These are phyloP conservation scores for Catostylus mosaicus DNA, from an alignment of 30 jellyfish, hydroid and myxozoan genomes.

Conservation along the genomic window DNA sequence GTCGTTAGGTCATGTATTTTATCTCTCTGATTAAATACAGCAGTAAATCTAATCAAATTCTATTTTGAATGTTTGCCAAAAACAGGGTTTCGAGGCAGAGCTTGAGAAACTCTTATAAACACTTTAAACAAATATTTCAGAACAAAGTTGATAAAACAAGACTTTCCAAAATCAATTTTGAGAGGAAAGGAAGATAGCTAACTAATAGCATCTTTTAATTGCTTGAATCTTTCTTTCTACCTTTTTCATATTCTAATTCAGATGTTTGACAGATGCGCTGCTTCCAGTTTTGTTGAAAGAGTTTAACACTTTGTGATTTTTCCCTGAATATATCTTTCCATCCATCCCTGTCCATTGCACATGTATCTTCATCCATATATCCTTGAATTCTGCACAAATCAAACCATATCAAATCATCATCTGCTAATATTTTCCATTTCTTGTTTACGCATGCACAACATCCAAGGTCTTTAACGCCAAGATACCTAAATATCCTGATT, in stretches of 20 bases:
- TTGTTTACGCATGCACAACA: conserved; percentile 71
- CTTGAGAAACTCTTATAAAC: too few relatives aligned
- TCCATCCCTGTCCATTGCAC: conserved; percentile 51
- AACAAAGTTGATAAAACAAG: too few relatives aligned
- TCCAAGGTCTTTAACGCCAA: conserved; percentile 57
- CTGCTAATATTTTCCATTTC: conserved; percentile 80
- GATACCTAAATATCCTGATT: conserved; percentile 52
- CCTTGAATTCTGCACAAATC: conserved; percentile 32
- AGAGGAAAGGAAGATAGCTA: too few relatives aligned
- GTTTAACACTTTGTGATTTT: conserved; percentile 7
- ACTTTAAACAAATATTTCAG: too few relatives aligned
- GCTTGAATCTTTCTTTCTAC: conserved; percentile 42
- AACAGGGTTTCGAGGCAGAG: too few relatives aligned
- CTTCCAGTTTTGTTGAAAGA: conserved; percentile 71
- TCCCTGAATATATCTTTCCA: conserved; percentile 69
- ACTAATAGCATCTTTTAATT: too few relatives aligned
- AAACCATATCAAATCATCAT: conserved; percentile 85
- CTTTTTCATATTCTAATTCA: conserved; percentile 83
- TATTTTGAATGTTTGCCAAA: too few relatives aligned
- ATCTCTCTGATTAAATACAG: too few relatives aligned
- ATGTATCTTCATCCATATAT: conserved; percentile 18
- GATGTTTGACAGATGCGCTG: conserved; percentile 70
- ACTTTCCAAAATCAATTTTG: too few relatives aligned
- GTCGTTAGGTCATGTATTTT: too few relatives aligned
- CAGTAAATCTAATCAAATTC: too few relatives aligned